Conservation (phyloP, 2,888 invertebrate species). For the Dorcus parallelipipedus region DNA sequence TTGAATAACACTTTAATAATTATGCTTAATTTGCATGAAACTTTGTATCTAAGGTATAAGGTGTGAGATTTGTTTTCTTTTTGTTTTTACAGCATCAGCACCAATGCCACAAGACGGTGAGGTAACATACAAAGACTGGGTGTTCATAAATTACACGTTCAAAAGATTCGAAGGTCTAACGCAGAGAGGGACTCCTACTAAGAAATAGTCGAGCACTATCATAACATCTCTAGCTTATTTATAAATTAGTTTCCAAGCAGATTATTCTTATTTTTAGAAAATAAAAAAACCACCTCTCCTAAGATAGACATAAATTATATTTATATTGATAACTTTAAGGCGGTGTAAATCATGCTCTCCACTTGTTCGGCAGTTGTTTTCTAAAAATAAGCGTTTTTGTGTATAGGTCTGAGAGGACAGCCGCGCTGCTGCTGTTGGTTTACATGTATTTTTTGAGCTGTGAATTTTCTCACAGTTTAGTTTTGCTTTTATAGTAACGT, state of each 20-base stretch:
- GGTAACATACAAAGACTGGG: slow-evolving; percentile 96
- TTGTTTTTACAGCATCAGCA: slow-evolving; percentile 67
- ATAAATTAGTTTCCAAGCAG: slow-evolving; percentile 12
- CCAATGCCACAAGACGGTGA: slow-evolving; percentile 88
- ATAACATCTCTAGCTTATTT: slow-evolving; percentile 13
- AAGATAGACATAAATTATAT: slow-evolving; percentile 14
- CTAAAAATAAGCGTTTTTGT: slow-evolving; percentile 39
- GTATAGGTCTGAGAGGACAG: slow-evolving; percentile 25
- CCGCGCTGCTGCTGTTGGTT: neutral
- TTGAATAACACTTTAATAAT: no score
- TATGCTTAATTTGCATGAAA: no score
- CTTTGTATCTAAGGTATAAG: no score
- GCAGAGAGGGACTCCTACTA: slow-evolving; percentile 79
- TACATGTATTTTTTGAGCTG: slow-evolving; percentile 12
- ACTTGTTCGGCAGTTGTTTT: slow-evolving; percentile 27
- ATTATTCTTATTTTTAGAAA: slow-evolving; percentile 39
- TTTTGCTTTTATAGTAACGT: slow-evolving; percentile 15
- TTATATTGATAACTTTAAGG: slow-evolving; percentile 9
- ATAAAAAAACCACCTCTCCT: slow-evolving; percentile 19
- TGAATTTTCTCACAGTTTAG: slow-evolving; percentile 12
- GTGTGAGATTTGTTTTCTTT: neutral
- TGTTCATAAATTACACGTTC: slow-evolving; percentile 99
- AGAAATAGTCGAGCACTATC: slow-evolving; percentile 57
- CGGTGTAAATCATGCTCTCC: slow-evolving; percentile 12
- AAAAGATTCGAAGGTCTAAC: slow-evolving; percentile 98